Evolutionary conservation across 2,888 invertebrate genomes (phyloP), one percentile per base, ranked within the genome.

Genomic region (Boloria euphrosyne): DNA sequence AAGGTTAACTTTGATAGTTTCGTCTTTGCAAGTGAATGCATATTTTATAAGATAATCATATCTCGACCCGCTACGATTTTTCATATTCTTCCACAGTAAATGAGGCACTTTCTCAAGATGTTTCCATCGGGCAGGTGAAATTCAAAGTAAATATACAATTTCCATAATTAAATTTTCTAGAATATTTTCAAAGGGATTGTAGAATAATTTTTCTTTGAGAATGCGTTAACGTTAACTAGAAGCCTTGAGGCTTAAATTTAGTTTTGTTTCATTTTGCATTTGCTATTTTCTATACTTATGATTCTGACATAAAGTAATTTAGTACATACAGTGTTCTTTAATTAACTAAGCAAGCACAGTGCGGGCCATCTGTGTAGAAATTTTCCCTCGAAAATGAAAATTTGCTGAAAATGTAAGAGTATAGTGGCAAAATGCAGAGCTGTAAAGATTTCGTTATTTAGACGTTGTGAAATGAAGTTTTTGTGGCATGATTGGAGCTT

Each of bases 151-250:
- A 71, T 66, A 65, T 63, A 65, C 67, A 69, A 74, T 74, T 73
- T 71, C 68, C 73, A 73, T 76, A 75, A 75, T 76, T 74, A 74
- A 75, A 71, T 72, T 75, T 72, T 58, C 68, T 68, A 75, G 72
- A 67, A 68, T 73, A 55, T 60, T 69, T 69, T 74, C 73, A 74
- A 73, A 73, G 69, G 71, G 72, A 71, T 71, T 66, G 60, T 63
- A 61, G 65, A 59, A 68, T 60, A 70, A 71, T 69, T 73, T 73
- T 72, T 73, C 73, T 75, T 72, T 73, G 71, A 73, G 72, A 54
- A 66, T 54, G 51, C 62, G 50, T 68, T 46, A 53, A 62, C 50
- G 53, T 62, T 59, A 50, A 62, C 47, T 59, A 51, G 51, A 66
- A 62, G 65, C 65, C 59, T 18, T 50, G 27, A 44, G 68, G 38